Percentiles rank a stretch among this genome's conserved stretches.
These are phyloP conservation scores for Drosophila affinis DNA, from an alignment of 2,888 invertebrate genomes.

Conservation along the genomic window DNA sequence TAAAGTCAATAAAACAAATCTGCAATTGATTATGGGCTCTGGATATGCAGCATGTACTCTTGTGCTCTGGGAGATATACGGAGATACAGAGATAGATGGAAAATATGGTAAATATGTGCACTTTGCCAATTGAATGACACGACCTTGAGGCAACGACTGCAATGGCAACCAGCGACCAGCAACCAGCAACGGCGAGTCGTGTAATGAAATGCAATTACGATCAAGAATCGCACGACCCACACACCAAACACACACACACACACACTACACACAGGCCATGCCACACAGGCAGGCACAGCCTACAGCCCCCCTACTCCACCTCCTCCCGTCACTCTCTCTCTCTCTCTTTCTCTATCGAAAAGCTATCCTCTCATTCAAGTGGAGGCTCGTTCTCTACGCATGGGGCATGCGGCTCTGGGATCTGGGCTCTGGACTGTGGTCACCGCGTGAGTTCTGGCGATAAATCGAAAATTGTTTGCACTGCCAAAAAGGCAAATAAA, in stretches of 20 bases:
- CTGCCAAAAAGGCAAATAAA: constrained; percentile 77
- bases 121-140: constrained; percentile 46
- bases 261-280: neutral
- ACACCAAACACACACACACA: constrained; percentile 69
- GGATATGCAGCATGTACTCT: constrained; percentile 46
- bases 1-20: constrained; percentile 70
- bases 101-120: constrained; percentile 55
- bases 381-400: constrained; percentile 40
- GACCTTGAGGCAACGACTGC: constrained; percentile 71
- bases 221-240: constrained; percentile 72
- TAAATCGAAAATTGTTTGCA: constrained; percentile 77
- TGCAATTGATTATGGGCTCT: constrained; percentile 71
- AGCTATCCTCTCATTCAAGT: neutral
- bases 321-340: neutral
- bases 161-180: constrained; percentile 8
- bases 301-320: neutral
- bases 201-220: constrained; percentile 80
- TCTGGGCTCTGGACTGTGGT: neutral
- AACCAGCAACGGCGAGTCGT: constrained; percentile 41
- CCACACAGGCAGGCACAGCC: constrained; percentile 33
- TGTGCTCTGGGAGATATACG: neutral
- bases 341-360: neutral
- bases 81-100: constrained; percentile 20
- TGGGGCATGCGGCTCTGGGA: neutral
- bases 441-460: constrained; percentile 71